A percentile compares a stretch with the other conserved stretches of the same genome.
Conservation (phyloP, 1,140 invertebrate genomes). For the Catajapyx aquilonaris region DNA sequence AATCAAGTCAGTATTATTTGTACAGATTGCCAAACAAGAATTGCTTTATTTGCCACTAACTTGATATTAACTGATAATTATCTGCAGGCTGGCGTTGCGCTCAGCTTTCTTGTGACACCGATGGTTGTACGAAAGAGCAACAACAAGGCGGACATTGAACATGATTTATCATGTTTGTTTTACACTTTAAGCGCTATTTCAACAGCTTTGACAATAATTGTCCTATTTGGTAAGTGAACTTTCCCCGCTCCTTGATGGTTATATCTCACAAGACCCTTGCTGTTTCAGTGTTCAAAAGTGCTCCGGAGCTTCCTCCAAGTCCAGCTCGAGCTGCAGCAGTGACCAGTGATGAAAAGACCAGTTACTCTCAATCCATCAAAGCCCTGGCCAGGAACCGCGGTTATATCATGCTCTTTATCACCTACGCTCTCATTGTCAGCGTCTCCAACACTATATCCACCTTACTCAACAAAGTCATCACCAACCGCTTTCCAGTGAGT, state of each 20-base stretch:
- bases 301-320: conserved; percentile 57
- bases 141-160: conserved; percentile 32
- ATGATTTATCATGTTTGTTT: conserved; percentile 56
- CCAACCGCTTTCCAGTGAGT: conserved; percentile 55
- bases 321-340: conserved; percentile 40
- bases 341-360: conserved; percentile 24
- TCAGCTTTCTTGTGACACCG: conserved; percentile 75
- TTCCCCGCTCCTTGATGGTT: too few species aligned
- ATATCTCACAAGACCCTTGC: conserved; percentile 6
- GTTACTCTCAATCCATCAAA: conserved; percentile 49
- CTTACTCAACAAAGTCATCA: conserved; percentile 66
- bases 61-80: conserved; percentile 2
- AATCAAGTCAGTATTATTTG: conserved; percentile 86
- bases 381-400: conserved; percentile 47
- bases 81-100: conserved; percentile 62
- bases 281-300: conserved; percentile 52
- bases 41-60: too few species aligned
- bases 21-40: too few species aligned
- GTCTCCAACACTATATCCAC: conserved; percentile 89
- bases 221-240: conserved; percentile 53
- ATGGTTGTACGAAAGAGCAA: conserved; percentile 46
- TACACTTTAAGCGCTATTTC: conserved; percentile 52
- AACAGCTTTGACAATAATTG: conserved; percentile 46
- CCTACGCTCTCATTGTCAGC: conserved; percentile 82
- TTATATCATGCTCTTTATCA: conserved; percentile 57